phyloP scores from a whole-genome alignment of 2,888 invertebrate species.

The Leptopilina myrica region DNA sequence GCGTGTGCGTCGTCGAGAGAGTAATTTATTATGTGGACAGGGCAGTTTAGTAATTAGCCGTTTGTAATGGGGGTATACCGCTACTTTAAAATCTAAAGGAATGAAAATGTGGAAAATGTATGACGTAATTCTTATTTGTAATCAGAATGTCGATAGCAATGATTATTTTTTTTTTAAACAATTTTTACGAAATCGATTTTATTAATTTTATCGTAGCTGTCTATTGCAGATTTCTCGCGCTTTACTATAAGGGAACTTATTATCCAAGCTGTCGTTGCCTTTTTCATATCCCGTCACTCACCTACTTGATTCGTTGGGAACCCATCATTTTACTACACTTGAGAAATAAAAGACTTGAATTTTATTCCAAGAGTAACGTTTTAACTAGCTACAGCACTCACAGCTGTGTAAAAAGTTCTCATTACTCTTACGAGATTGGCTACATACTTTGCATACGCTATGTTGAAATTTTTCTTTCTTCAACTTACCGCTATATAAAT shows the following conservation, averaged over 20 bases:
- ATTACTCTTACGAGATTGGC: constrained; percentile 17
- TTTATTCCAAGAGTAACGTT: constrained; percentile 34
- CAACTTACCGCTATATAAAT: constrained; percentile 6
- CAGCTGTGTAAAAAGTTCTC: constrained; percentile 25
- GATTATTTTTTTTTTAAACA: constrained; percentile 41
- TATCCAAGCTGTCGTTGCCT: constrained; percentile 27
- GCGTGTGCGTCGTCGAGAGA: constrained; percentile 47
- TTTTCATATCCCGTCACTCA: constrained; percentile 36
- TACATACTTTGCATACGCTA: constrained; percentile 34
- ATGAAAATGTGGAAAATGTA: constrained; percentile 55
- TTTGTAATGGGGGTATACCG: constrained; percentile 56
- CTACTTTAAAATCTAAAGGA: constrained; percentile 34
- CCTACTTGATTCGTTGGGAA: constrained; percentile 24
- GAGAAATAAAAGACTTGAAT: constrained; percentile 21
- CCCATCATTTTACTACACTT: constrained; percentile 30
- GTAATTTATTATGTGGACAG: constrained; percentile 64
- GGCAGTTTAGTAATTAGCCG: constrained; percentile 67
- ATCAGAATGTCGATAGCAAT: constrained; percentile 8
- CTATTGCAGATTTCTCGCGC: constrained; percentile 16
- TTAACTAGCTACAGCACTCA: constrained; percentile 4
- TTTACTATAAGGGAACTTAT: constrained; percentile 7
- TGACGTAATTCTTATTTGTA: constrained; percentile 46
- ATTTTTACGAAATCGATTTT: constrained; percentile 39
- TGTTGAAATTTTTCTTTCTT: constrained; percentile 36
- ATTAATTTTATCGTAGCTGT: constrained; percentile 29